Evolutionary conservation across 2,113 vertebrate species (phyloP).

Genomic region (Abramis brama): DNA sequence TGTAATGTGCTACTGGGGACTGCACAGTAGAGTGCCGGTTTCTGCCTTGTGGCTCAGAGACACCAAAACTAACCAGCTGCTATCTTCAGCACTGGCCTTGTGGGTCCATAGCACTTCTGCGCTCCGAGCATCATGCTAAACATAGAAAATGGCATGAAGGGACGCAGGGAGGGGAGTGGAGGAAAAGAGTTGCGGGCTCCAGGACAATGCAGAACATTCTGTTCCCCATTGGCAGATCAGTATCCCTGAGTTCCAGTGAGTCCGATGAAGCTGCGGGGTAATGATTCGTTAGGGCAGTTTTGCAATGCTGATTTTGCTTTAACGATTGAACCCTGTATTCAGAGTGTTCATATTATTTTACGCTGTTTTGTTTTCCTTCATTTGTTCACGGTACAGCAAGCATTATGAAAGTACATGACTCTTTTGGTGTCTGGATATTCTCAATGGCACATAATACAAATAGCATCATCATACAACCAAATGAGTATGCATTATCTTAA

Average conservation of each 20-base stretch:
- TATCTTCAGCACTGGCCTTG: constrained; percentile 25
- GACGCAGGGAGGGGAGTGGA: constrained; percentile 3
- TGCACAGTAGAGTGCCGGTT: background rate
- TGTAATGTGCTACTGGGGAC: constrained; percentile 15
- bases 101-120: constrained; percentile 1
- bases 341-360: constrained; percentile 15
- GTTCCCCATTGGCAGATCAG: constrained; percentile 22
- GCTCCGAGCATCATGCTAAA: constrained; percentile 30
- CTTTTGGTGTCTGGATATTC: background rate
- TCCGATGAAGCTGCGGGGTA: background rate
- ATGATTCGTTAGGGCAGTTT: background rate
- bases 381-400: constrained; percentile 27
- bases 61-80: constrained; percentile 37
- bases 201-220: constrained; percentile 33
- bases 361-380: background rate
- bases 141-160: constrained; percentile 35
- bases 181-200: background rate
- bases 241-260: constrained; percentile 9
- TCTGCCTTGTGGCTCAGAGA: constrained; percentile 35
- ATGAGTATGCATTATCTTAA: background rate
- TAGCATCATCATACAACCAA: background rate
- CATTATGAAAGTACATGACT: background rate
- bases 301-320: constrained; percentile 22
- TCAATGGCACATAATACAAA: background rate
- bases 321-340: constrained; percentile 18